Evolutionary conservation across 2,888 invertebrate genomes (phyloP).

Genomic region (Patella ulyssiponensis): DNA sequence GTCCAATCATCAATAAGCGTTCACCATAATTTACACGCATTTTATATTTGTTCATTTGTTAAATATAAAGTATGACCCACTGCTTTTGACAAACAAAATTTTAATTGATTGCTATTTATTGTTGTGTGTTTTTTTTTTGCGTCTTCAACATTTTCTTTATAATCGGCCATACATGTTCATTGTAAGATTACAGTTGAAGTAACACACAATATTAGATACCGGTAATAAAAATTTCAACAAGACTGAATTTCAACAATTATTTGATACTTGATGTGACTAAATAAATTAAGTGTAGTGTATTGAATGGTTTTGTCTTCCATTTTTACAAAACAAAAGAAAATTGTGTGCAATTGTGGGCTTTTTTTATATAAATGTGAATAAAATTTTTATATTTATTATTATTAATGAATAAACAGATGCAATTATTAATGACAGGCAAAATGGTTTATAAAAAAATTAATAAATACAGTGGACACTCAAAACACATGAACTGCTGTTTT

Average conservation of each 20-base stretch:
- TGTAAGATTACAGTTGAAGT: not conserved
- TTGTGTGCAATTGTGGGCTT: not conserved
- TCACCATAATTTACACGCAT: not conserved
- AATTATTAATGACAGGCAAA: not conserved
- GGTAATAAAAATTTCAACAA: too few species aligned
- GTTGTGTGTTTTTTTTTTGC: not conserved
- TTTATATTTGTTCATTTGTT: conserved; percentile 4
- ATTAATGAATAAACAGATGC: not conserved
- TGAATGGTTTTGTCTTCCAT: conserved; percentile 4
- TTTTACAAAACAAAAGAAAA: not conserved
- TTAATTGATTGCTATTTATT: not conserved
- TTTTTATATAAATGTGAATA: not conserved
- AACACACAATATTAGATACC: too few species aligned
- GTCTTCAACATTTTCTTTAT: not conserved
- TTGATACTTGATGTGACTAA: not conserved
- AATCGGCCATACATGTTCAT: not conserved
- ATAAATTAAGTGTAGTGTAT: too few species aligned
- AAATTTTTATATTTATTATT: conserved; percentile 2
- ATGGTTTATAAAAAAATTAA: not conserved
- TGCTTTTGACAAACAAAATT: not conserved
- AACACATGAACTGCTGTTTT: too few species aligned
- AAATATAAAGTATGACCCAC: not conserved
- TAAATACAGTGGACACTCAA: too few species aligned
- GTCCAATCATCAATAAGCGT: not conserved
- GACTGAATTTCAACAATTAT: not conserved